Percentiles rank a stretch among this genome's conserved stretches.
phyloP scores from a whole-genome alignment of 2,113 vertebrate genomes.

The Prietella phreatophila region DNA sequence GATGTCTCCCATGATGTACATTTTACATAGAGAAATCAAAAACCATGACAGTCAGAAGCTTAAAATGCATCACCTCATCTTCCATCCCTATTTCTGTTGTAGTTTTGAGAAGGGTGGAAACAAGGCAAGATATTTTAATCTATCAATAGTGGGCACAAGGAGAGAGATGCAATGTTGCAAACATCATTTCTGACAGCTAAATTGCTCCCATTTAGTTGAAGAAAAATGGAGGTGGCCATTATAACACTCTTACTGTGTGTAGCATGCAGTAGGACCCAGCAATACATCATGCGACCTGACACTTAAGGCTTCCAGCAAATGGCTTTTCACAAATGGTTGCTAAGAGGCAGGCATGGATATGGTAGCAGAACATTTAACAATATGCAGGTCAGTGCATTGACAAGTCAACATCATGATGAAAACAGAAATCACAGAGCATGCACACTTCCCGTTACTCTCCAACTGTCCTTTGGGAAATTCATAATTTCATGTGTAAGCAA shows the following conservation, averaged over 20 bases:
- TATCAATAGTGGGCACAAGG: constrained; percentile 51
- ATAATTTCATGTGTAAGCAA: background rate
- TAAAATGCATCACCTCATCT: constrained; percentile 42
- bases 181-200: constrained; percentile 69
- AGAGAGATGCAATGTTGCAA: constrained; percentile 66
- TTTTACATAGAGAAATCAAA: constrained; percentile 48
- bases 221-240: constrained; percentile 62
- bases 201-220: constrained; percentile 64
- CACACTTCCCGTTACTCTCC: background rate
- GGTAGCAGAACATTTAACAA: constrained; percentile 44
- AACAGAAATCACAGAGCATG: constrained; percentile 8
- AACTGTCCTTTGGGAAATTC: constrained; percentile 13
- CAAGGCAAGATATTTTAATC: constrained; percentile 58
- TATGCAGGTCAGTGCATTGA: constrained; percentile 42
- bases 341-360: constrained; percentile 47
- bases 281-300: constrained; percentile 61
- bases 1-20: constrained; percentile 37
- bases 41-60: constrained; percentile 48
- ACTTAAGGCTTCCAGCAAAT: constrained; percentile 60
- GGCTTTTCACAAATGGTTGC: constrained; percentile 59
- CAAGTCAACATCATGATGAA: constrained; percentile 37
- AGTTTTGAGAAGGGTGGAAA: constrained; percentile 49
- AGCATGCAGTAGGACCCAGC: constrained; percentile 53
- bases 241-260: constrained; percentile 65
- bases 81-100: constrained; percentile 42